A percentile compares a stretch with the other conserved stretches of the same genome.
Evolutionary conservation across 2,888 invertebrate species (phyloP).

Genomic region (Limulus polyphemus): DNA sequence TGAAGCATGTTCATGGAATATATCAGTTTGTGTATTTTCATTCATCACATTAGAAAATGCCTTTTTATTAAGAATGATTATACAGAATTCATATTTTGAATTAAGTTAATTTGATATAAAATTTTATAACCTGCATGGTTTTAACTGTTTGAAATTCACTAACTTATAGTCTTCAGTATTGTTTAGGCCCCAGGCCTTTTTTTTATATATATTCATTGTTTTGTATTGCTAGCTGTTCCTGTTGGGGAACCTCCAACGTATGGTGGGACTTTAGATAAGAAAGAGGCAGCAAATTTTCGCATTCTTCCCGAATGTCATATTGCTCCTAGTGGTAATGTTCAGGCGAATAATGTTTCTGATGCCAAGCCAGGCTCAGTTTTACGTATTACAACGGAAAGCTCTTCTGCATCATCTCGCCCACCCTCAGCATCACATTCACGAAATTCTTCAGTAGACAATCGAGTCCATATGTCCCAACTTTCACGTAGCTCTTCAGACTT

Average conservation of each 20-base stretch:
- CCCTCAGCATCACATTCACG: conserved; percentile 48
- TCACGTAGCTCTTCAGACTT: conserved; percentile 27
- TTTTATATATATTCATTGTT: too few relatives aligned
- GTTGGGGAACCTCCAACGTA: conserved; percentile 41
- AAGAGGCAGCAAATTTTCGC: neutral
- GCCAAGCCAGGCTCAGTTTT: conserved; percentile 36
- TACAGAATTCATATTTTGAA: too few relatives aligned
- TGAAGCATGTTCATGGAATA: too few relatives aligned
- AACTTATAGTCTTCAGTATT: too few relatives aligned
- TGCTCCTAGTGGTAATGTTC: conserved; percentile 6
- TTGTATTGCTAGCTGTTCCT: conserved; percentile 34
- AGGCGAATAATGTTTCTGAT: conserved; percentile 26
- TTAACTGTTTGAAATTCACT: too few relatives aligned
- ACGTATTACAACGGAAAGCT: conserved; percentile 29
- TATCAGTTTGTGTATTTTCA: too few relatives aligned
- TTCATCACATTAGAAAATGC: too few relatives aligned
- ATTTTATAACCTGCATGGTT: too few relatives aligned
- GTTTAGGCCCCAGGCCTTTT: too few relatives aligned
- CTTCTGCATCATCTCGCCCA: conserved; percentile 9
- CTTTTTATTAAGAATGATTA: too few relatives aligned
- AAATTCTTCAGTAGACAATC: conserved; percentile 68
- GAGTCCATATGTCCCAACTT: conserved; percentile 35
- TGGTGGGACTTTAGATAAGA: neutral
- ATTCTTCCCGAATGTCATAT: neutral
- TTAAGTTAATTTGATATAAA: too few relatives aligned